Base-by-base conservation (phyloP, 2,797 vertebrate genomes). In the Sarcoramphus papa region DNA sequence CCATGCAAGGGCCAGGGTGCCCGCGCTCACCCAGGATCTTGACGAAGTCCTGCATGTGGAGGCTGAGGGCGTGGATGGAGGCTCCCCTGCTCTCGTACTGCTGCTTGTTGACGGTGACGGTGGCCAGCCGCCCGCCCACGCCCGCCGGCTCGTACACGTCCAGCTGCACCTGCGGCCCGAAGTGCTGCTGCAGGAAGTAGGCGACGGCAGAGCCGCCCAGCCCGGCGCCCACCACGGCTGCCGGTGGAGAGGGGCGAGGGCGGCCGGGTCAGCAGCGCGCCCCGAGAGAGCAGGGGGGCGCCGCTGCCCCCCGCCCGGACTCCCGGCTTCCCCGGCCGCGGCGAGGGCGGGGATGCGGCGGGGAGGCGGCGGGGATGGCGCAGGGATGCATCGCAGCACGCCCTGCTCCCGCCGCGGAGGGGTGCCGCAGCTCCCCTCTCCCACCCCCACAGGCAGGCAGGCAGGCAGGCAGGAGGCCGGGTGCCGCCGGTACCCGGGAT, bases 41-140 rank as follows among this genome's bases (percentile, higher is more conserved):
- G 97, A 99, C 98, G 93, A 99, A 99, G 93, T 99, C 99, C 97
- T 99, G 99, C 99, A 99, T 99, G 97, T 99, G 99, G 68, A 99
- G 98, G 95, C 99, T 99, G 93, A 99, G 98, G 37, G 99, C 99
- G 76, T 99, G 99, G 93, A 99, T 99, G 97, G 99, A 99, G 79
- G 99, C 99, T 3, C 99, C 99, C 12, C 99, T 98, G 9, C 99
- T 99, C 97, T 99, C 99, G 4, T 99, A 99, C 91, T 99, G 98
- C 88, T 99, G 98, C 93, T 99, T 98, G 97, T 99, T 99, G 91
- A 99, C 99, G 0, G 99, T 99, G 74, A 99, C 98, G 4, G 99
- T 99, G 88, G 99, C 99, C 59, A 99, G 98, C 16, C 99, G 99
- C 12, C 99, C 99, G 0, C 99, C 99, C 25, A 99, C 98, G 0